A percentile compares a stretch with the other conserved stretches of the same genome.
Evolutionary conservation across 2,797 vertebrate genomes (phyloP).

Genomic region (Ficedula albicollis): DNA sequence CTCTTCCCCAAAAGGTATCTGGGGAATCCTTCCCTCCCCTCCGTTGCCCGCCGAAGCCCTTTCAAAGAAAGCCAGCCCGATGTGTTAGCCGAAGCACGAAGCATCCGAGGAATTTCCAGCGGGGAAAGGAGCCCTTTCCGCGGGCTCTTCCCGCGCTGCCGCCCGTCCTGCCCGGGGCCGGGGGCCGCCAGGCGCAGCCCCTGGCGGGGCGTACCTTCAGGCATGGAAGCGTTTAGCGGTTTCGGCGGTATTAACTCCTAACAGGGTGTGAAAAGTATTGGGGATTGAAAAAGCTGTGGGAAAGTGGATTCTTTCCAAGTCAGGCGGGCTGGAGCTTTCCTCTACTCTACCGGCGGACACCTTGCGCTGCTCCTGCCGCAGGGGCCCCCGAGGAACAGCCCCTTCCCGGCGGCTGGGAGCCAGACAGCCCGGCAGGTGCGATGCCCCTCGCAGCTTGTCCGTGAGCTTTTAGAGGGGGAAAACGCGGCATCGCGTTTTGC

Average conservation of each 20-base stretch:
- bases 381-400: background rate
- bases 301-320: conserved; percentile 67
- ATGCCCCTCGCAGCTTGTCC: background rate
- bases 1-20: background rate
- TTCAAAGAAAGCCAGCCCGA: background rate
- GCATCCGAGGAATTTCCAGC: conserved; percentile 6
- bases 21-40: background rate
- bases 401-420: background rate
- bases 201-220: background rate
- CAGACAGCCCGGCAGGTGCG: background rate
- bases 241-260: conserved; percentile 64
- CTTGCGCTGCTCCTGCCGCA: background rate
- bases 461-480: background rate
- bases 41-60: background rate
- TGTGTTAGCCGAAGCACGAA: background rate
- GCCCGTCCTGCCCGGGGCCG: background rate
- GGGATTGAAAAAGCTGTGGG: conserved; percentile 72
- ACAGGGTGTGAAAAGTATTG: conserved; percentile 74
- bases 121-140: background rate
- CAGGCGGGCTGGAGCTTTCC: background rate
- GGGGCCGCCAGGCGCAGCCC: background rate
- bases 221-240: conserved; percentile 69
- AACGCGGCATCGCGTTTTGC: background rate
- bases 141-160: background rate
- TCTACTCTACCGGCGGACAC: background rate